These are phyloP conservation scores for Xestobium rufovillosum DNA, from an alignment of 2,888 invertebrate genomes.

Conservation along the genomic window DNA sequence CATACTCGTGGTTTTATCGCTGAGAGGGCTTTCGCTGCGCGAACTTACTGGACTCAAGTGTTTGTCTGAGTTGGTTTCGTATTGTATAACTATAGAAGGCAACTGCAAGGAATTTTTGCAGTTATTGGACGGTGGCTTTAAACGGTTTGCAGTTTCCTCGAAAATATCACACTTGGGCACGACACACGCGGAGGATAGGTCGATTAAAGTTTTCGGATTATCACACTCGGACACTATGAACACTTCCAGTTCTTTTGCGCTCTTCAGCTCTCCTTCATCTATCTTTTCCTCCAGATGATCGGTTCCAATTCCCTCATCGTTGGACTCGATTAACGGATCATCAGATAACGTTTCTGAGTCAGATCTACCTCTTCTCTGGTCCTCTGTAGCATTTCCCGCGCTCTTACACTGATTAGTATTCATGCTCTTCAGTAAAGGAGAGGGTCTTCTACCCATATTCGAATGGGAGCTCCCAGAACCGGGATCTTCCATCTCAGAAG, in stretches of 20 bases:
- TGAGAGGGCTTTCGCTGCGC: constrained; percentile 69
- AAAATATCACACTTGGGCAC: constrained; percentile 52
- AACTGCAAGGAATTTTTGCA: constrained; percentile 49
- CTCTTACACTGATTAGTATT: constrained; percentile 22
- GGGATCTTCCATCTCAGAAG: constrained; percentile 67
- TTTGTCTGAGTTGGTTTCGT: constrained; percentile 49
- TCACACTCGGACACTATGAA: constrained; percentile 43
- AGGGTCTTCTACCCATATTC: constrained; percentile 44
- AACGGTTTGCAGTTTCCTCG: constrained; percentile 46
- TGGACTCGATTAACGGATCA: constrained; percentile 62
- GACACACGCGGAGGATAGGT: constrained; percentile 47
- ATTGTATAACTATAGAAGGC: constrained; percentile 54
- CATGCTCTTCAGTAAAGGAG: constrained; percentile 51
- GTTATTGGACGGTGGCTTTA: constrained; percentile 23
- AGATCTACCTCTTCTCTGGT: constrained; percentile 54
- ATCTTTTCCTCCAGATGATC: constrained; percentile 63
- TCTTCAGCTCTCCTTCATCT: constrained; percentile 59
- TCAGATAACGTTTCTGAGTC: constrained; percentile 70
- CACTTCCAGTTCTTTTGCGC: constrained; percentile 56
- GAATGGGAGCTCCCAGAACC: constrained; percentile 40
- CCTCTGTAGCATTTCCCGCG: constrained; percentile 44
- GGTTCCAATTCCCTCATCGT: constrained; percentile 72
- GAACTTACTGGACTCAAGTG: constrained; percentile 67
- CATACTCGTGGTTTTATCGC: constrained; percentile 59
- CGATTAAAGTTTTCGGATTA: constrained; percentile 40